These are phyloP conservation scores for Cotesia glomerata DNA, from an alignment of 1,140 invertebrate genomes.

Conservation along the genomic window DNA sequence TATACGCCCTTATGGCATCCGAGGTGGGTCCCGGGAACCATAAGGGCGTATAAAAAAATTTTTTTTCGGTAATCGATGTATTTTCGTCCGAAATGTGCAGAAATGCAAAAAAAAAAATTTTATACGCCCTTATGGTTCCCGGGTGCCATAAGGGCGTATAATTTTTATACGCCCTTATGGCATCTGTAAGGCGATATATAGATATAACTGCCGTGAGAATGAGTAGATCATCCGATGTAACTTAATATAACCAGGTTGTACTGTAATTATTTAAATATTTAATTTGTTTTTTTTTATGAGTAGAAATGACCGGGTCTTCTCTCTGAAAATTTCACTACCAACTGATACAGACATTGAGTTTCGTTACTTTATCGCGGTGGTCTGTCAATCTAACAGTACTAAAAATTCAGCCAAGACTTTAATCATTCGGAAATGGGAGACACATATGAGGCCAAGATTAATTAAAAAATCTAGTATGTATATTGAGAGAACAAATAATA, in stretches of 20 bases:
- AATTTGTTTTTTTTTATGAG: constrained; percentile 29
- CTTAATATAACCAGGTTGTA: no score
- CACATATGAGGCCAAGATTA: constrained; percentile 73
- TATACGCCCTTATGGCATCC: neutral
- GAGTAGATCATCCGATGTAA: no score
- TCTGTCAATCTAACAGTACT: constrained; percentile 59
- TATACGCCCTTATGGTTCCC: no score
- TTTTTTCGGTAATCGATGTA: no score
- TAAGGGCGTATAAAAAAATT: no score
- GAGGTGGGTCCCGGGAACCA: no score
- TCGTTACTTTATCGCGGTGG: constrained; percentile 76
- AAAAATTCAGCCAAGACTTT: constrained; percentile 65
- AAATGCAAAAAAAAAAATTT: no score
- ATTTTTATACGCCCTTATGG: no score
- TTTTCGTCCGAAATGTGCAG: no score
- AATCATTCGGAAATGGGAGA: constrained; percentile 84
- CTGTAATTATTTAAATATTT: neutral
- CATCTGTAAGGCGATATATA: no score
- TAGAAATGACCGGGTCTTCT: constrained; percentile 51
- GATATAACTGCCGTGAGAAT: no score
- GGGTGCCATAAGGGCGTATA: no score
- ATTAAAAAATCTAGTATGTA: constrained; percentile 64
- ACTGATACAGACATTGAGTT: constrained; percentile 73
- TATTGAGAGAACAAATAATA: constrained; percentile 1
- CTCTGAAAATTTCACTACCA: constrained; percentile 65